Percentiles rank a stretch among this genome's conserved stretches.
phyloP scores from a whole-genome alignment of 1,140 invertebrate species.

The Scaptomyza pallida region DNA sequence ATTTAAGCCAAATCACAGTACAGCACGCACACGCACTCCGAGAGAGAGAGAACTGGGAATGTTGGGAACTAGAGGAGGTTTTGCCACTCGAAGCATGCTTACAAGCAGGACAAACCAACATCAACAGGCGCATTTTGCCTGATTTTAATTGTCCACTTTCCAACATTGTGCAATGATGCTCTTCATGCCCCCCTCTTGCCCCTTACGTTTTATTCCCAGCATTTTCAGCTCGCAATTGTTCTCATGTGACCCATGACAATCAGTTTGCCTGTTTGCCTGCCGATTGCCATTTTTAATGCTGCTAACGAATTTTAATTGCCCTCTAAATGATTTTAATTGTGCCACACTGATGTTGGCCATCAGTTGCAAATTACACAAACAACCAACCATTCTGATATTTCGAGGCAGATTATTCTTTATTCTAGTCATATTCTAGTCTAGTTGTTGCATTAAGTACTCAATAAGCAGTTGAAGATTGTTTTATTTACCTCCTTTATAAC shows the following conservation, averaged over 20 bases:
- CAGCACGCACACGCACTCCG: conserved; percentile 45
- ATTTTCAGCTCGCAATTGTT: conserved; percentile 62
- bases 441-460: conserved; percentile 7
- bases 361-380: conserved; percentile 76
- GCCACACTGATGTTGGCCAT: conserved; percentile 78
- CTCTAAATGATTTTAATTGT: conserved; percentile 83
- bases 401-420: conserved; percentile 17
- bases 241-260: conserved; percentile 70
- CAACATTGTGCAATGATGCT: conserved; percentile 28
- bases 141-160: conserved; percentile 72
- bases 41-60: conserved; percentile 3
- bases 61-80: neutral
- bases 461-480: neutral
- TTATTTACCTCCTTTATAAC: too few relatives aligned
- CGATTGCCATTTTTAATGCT: conserved; percentile 73
- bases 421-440: too few relatives aligned
- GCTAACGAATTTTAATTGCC: conserved; percentile 82
- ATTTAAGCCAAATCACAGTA: conserved; percentile 55
- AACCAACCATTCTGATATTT: conserved; percentile 42
- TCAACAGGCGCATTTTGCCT: conserved; percentile 74
- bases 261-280: conserved; percentile 11
- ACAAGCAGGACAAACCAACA: conserved; percentile 34
- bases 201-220: neutral
- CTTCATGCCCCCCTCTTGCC: neutral
- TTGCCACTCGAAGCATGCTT: neutral